Base-by-base conservation (phyloP, 64 coral and sea anemone genomes). In the Porites australiensis region DNA sequence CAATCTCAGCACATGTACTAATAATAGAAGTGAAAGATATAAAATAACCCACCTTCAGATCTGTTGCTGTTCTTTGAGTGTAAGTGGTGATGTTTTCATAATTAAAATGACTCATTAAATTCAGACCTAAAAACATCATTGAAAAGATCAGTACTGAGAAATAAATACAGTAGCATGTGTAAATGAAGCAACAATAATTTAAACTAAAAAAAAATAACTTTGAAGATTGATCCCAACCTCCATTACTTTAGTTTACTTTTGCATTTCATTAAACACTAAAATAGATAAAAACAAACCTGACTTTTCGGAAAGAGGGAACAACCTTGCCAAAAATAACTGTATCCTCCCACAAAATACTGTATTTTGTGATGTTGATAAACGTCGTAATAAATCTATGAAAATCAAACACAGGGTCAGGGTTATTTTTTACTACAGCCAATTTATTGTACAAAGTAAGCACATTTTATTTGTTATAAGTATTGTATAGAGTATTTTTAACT, bases 281-380 rank as follows among this genome's bases (percentile, higher is more conserved):
- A 75, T 18, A 72, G 27, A 78, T 72, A 5, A n/a, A 46, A n/a
- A 53, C 13, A 77, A 8, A 64, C 96, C 96, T 86, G 96, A 98
- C 48, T 94, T 98, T 88, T 98, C 96, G 67, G 97, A 98, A 8
- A 98, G 84, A 15, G 93, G 94, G 73, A 98, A 98, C 6, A 98
- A 88, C 77, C 97, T 95, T 95, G 97, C 91, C 46, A 98, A 73
- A 58, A 98, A 96, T 13, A 98, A 61, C 81, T 98, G 97, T 90
- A 98, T 98, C 63, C 97, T 95, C 16, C 97, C 97, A 98, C 97
- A 98, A 67, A 98, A 98, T 23, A 98, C 91, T 62, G 97, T 98
- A 73, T 95, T 98, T 86, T 98, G 97, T 59, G 94, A 93, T 78
- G 97, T 96, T 20, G 97, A 98, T 18, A 98, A 84, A 18, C 97